A percentile compares a stretch with the other conserved stretches of the same genome.
Conservation (phyloP, 2,888 invertebrate genomes). For the Lasioglossum morio region DNA sequence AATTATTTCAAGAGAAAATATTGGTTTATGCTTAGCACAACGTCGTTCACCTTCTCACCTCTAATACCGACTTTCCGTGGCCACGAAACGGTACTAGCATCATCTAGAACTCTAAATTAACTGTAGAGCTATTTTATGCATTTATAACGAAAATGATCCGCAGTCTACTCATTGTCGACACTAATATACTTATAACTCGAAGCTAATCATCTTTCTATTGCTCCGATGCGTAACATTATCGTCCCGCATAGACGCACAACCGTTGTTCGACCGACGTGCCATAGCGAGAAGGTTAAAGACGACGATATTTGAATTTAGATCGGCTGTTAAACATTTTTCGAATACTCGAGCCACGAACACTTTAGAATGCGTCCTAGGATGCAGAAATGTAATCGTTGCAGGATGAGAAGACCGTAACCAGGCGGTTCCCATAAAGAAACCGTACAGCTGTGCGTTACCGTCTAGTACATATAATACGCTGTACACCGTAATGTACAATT, state of each 20-base stretch:
- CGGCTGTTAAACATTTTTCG: neutral
- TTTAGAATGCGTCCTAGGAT: neutral
- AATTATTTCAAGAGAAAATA: slow-evolving; percentile 1
- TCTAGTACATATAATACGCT: neutral
- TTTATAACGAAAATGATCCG: no score
- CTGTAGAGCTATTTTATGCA: no score
- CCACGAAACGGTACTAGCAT: neutral
- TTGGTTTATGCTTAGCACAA: neutral
- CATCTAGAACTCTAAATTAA: no score
- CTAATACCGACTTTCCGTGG: neutral
- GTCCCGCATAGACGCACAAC: neutral
- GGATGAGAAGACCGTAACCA: neutral
- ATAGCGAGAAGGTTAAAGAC: neutral
- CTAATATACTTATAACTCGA: neutral
- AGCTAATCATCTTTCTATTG: neutral
- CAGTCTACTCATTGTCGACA: no score
- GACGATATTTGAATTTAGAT: slow-evolving; percentile 1
- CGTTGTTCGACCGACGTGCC: neutral
- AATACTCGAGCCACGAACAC: neutral
- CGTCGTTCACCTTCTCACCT: neutral
- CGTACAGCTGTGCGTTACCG: neutral
- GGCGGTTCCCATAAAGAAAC: slow-evolving; percentile 7
- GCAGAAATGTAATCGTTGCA: neutral
- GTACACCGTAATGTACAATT: neutral
- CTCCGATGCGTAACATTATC: neutral